Conservation (phyloP, 2,113 vertebrate species). For the Dolichotis patagonum region DNA sequence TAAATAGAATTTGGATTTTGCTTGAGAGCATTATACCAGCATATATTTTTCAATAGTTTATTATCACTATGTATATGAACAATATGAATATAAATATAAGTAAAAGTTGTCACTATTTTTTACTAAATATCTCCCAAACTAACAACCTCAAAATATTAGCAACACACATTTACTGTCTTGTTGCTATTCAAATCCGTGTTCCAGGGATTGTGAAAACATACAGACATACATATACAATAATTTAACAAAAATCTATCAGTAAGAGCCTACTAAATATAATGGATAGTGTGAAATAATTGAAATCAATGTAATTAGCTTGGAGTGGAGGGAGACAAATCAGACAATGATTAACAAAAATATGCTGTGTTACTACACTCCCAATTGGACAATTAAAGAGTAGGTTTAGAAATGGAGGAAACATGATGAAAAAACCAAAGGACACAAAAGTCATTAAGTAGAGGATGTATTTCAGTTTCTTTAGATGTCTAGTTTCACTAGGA, state of each 20-base stretch:
- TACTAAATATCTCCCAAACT: too few species aligned
- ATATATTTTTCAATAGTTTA: too few species aligned
- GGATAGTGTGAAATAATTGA: background rate
- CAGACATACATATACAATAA: background rate
- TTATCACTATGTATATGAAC: too few species aligned
- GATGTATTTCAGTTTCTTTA: background rate
- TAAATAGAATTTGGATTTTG: too few species aligned
- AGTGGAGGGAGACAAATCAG: background rate
- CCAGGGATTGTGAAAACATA: background rate
- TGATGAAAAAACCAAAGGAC: background rate
- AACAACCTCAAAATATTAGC: background rate
- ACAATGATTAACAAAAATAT: background rate
- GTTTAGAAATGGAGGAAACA: background rate
- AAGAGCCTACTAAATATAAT: background rate
- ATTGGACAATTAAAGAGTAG: background rate
- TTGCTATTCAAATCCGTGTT: background rate
- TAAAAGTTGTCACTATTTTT: too few species aligned
- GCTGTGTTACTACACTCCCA: background rate
- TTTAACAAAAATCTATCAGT: background rate
- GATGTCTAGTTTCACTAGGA: background rate
- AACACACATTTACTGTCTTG: background rate
- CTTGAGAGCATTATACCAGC: too few species aligned
- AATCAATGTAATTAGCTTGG: background rate
- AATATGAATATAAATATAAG: too few species aligned
- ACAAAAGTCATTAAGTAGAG: rapidly evolving